A percentile compares a stretch with the other conserved stretches of the same genome.
Evolutionary conservation across 2,888 invertebrate species (phyloP).

Genomic region (Nephrotoma flavescens): DNA sequence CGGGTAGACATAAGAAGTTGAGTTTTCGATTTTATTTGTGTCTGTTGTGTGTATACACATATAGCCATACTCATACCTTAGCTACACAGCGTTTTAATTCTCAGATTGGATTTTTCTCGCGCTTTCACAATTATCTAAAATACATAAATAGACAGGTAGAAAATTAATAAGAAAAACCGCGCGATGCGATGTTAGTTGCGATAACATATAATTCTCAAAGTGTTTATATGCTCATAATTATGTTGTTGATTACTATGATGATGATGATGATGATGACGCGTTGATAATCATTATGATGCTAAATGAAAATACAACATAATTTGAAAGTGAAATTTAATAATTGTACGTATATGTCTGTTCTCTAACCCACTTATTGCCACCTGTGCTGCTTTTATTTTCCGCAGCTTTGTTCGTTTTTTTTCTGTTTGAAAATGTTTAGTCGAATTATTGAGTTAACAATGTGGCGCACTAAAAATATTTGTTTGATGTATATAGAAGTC

Average conservation of each 20-base stretch:
- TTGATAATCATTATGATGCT: neutral
- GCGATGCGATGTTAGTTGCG: neutral
- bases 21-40: neutral
- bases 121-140: neutral
- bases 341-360: neutral
- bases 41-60: too few relatives aligned
- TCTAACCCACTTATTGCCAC: neutral
- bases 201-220: neutral
- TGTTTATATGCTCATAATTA: neutral
- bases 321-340: neutral
- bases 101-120: neutral
- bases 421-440: neutral
- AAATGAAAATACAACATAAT: neutral
- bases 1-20: neutral
- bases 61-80: too few relatives aligned
- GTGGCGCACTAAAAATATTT: too few relatives aligned
- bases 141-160: neutral
- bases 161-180: neutral
- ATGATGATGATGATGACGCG: neutral
- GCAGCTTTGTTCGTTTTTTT: neutral
- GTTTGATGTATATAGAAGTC: too few relatives aligned
- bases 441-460: neutral
- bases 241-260: neutral
- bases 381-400: neutral
- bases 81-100: neutral